Evolutionary conservation across 2,797 vertebrate species (phyloP).

Genomic region (Margarornis squamiger): DNA sequence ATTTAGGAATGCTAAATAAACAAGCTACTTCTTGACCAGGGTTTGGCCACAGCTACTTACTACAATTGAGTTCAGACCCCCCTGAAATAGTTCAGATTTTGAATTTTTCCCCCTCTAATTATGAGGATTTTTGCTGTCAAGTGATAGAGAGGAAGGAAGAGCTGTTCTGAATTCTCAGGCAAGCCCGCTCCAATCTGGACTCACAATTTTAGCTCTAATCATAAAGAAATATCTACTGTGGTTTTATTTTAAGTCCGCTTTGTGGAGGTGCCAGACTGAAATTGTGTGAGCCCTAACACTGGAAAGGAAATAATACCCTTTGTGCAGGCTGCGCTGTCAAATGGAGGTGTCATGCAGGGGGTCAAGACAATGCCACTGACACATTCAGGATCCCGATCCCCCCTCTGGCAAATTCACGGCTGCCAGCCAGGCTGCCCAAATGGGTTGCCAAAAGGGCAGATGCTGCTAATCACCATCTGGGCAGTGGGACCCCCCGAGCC

Average conservation of each 20-base stretch:
- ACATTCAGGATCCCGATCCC: background rate
- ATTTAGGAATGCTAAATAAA: background rate
- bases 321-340: background rate
- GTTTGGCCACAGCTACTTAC: background rate
- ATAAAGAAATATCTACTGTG: background rate
- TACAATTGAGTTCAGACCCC: background rate
- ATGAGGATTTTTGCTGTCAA: background rate
- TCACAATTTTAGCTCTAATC: background rate
- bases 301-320: background rate
- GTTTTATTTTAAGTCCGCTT: background rate
- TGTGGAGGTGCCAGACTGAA: slow-evolving; percentile 3
- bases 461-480: background rate
- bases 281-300: background rate
- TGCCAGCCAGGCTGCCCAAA: background rate
- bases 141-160: background rate
- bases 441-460: background rate
- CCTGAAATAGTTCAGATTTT: background rate
- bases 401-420: background rate
- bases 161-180: background rate
- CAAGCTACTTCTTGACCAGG: background rate
- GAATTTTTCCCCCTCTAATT: background rate
- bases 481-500: background rate
- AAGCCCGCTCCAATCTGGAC: background rate
- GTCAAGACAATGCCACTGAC: background rate
- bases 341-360: background rate